Evolutionary conservation across 2,888 invertebrate genomes (phyloP), one percentile per base, ranked within the genome.

Genomic region (Epirrhoe tristata): DNA sequence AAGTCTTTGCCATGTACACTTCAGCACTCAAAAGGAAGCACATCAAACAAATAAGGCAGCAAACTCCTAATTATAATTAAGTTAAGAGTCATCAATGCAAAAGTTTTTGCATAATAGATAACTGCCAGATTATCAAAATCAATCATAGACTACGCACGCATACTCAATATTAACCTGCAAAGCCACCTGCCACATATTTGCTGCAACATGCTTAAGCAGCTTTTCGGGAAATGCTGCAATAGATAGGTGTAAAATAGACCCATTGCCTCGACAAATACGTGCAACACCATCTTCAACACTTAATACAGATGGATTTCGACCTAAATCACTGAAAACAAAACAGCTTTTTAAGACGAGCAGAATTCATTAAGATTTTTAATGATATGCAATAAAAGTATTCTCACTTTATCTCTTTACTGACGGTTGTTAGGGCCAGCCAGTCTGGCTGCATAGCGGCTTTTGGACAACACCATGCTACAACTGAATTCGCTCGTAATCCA

Each of bases 181-280:
- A 1, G 98, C 98, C 78, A 97, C 96, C 67, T 96, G 96, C 98
- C 98, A 98, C 89, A 96, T 96, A 60, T 96, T 96, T 34, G 96
- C 95, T 60, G 96, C 95, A 32, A 98, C 95, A 66, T 91, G 86
- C 76, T 90, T 91, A 6, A 95, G 90, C 52, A 95, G 81, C 68
- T 95, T 92, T 61, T 94, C 94, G 1, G 95, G 94, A 80, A 97
- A 97, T 0, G 96, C 95, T 0, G 97, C 96, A 54, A 97, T 94
- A 0, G 96, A 94, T 6, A 96, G 91, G 69, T 96, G 96, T 36
- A 99, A 93, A 10, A 98, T 87, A 0, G 98, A 97, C 0, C 99
- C 99, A 81, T 99, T 98, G 0, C 97, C 96, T 51, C 98, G 95
- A 68, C 98, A 95, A 57, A 99, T 95, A 0, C 96, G 96, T 0